Evolutionary conservation across 2,888 invertebrate genomes (phyloP).

Genomic region (Fragum whitleyi): DNA sequence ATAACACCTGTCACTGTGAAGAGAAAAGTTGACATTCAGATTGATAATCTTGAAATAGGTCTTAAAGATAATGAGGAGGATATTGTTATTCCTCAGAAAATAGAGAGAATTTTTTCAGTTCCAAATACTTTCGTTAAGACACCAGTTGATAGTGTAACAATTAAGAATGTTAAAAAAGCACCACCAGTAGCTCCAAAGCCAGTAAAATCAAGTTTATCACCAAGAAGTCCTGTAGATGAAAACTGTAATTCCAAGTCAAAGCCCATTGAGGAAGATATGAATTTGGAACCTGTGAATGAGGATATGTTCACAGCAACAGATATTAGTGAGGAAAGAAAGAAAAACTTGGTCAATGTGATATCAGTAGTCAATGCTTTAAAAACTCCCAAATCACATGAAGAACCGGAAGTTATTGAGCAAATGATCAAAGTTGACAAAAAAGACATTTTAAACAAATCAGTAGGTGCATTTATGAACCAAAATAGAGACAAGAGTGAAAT

Average conservation of each 20-base stretch:
- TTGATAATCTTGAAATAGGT: constrained; percentile 28
- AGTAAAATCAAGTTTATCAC: constrained; percentile 4
- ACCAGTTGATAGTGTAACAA: constrained; percentile 29
- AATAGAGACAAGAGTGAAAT: background rate
- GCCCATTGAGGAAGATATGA: background rate
- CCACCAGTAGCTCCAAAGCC: constrained; percentile 41
- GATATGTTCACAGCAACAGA: constrained; percentile 60
- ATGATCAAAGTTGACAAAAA: constrained; percentile 30
- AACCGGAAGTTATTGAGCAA: constrained; percentile 53
- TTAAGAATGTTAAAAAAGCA: constrained; percentile 17
- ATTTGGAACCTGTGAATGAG: constrained; percentile 48
- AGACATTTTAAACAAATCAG: constrained; percentile 19
- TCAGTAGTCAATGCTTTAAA: constrained; percentile 61
- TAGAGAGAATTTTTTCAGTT: constrained; percentile 52
- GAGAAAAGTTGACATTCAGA: constrained; percentile 51
- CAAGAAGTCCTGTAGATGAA: constrained; percentile 35
- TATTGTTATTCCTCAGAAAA: constrained; percentile 58
- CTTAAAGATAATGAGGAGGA: constrained; percentile 19
- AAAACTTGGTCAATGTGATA: constrained; percentile 54
- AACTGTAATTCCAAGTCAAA: constrained; percentile 13
- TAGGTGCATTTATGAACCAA: constrained; percentile 6
- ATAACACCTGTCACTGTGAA: constrained; percentile 45
- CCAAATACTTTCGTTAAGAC: constrained; percentile 32
- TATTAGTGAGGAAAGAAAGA: constrained; percentile 50
- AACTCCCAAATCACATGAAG: constrained; percentile 41